A percentile compares a stretch with the other conserved stretches of the same genome.
Conservation (phyloP, 2,888 invertebrate species). For the Apeira syringaria region DNA sequence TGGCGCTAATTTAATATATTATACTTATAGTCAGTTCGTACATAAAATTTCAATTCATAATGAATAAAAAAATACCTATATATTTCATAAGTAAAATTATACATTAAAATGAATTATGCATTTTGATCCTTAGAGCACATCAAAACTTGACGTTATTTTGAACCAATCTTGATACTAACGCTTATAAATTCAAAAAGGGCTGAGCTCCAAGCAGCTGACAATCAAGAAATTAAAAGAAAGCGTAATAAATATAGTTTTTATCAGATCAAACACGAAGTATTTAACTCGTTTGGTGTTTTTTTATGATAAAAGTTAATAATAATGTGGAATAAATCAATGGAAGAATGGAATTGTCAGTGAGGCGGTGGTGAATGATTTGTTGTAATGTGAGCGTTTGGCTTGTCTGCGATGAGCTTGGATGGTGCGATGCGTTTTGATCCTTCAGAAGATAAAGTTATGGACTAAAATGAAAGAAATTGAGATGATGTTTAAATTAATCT, state of each 20-base stretch:
- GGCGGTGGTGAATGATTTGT: slow-evolving; percentile 80
- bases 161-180: slow-evolving; percentile 19
- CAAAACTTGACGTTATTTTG: slow-evolving; percentile 11
- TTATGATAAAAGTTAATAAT: slow-evolving; percentile 75
- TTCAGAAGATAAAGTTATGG: slow-evolving; percentile 27
- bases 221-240: slow-evolving; percentile 27
- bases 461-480: neutral
- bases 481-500: neutral
- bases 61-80: too few relatives aligned
- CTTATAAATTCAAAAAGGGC: slow-evolving; percentile 21
- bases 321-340: slow-evolving; percentile 81
- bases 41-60: too few relatives aligned
- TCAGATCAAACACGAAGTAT: slow-evolving; percentile 25
- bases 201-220: slow-evolving; percentile 28
- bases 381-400: slow-evolving; percentile 72
- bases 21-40: too few relatives aligned
- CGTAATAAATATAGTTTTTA: slow-evolving; percentile 32
- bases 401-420: slow-evolving; percentile 45
- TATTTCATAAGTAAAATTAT: too few relatives aligned
- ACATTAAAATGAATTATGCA: slow-evolving; percentile 7
- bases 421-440: slow-evolving; percentile 48
- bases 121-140: slow-evolving; percentile 6
- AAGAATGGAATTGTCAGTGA: slow-evolving; percentile 78
- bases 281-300: slow-evolving; percentile 47
- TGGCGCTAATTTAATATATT: too few relatives aligned